Percentiles rank a stretch among this genome's conserved stretches.
Evolutionary conservation across 92 coral and sea anemone genomes (phyloP).

Genomic region (Actinernus sp.): DNA sequence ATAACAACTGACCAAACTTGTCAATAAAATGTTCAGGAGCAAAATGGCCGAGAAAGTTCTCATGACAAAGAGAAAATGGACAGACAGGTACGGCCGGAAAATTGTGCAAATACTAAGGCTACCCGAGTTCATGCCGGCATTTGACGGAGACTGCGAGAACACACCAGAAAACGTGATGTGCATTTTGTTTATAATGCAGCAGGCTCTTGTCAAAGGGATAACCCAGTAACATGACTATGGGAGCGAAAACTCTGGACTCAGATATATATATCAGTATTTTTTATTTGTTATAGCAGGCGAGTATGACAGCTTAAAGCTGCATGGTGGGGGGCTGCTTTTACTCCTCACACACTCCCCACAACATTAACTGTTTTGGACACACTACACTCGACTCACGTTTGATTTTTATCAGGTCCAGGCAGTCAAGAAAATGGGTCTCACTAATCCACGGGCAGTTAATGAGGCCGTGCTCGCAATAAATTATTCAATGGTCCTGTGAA

Average conservation of each 20-base stretch:
- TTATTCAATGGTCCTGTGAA: too few relatives aligned
- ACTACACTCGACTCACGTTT: too few relatives aligned
- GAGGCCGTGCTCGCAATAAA: too few relatives aligned
- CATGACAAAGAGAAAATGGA: constrained; percentile 22
- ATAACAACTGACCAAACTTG: not conserved
- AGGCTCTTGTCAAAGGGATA: constrained; percentile 60
- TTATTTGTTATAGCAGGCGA: too few relatives aligned
- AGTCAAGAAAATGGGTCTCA: constrained; percentile 8
- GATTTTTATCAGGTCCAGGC: too few relatives aligned
- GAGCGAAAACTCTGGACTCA: not conserved
- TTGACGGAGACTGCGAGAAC: constrained; percentile 11
- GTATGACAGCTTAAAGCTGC: too few relatives aligned
- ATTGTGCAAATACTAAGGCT: constrained; percentile 16
- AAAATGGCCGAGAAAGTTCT: not conserved
- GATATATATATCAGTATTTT: too few relatives aligned
- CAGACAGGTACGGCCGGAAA: constrained; percentile 11
- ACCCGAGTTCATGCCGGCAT: too few relatives aligned
- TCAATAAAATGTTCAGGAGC: constrained; percentile 8
- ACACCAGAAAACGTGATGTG: constrained; percentile 39
- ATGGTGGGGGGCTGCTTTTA: too few relatives aligned
- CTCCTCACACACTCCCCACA: too few relatives aligned
- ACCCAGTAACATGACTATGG: constrained; percentile 5
- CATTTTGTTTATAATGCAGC: constrained; percentile 55
- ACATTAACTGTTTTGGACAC: too few relatives aligned
- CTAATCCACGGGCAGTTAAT: too few relatives aligned